These are phyloP conservation scores for Ceriagrion tenellum DNA, from an alignment of 2,888 invertebrate genomes.

Conservation along the genomic window DNA sequence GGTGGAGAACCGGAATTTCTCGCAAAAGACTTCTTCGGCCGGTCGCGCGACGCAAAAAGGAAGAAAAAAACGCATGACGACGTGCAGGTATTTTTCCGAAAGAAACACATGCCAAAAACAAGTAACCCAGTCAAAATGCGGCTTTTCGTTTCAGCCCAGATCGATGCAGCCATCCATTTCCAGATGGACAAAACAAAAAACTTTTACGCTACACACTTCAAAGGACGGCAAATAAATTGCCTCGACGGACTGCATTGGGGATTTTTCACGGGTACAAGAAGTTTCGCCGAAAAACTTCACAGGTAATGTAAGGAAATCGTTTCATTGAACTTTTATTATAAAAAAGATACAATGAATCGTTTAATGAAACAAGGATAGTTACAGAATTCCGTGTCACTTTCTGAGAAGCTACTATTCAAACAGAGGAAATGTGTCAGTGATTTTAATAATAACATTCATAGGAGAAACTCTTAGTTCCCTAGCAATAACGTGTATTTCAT, in stretches of 20 bases:
- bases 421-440: too few species aligned
- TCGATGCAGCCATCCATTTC: constrained; percentile 5
- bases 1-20: not conserved
- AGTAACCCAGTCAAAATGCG: not conserved
- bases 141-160: not conserved
- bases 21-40: not conserved
- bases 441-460: too few species aligned
- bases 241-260: not conserved
- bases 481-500: too few species aligned
- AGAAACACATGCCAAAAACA: not conserved
- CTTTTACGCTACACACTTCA: not conserved
- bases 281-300: not conserved
- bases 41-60: not conserved
- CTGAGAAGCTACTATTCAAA: too few species aligned
- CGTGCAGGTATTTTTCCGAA: not conserved
- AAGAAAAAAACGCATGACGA: not conserved
- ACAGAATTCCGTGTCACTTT: too few species aligned
- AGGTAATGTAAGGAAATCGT: not conserved
- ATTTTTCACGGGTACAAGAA: not conserved
- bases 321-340: too few species aligned
- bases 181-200: not conserved
- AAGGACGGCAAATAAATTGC: not conserved
- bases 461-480: too few species aligned
- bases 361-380: too few species aligned
- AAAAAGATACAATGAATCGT: too few species aligned